phyloP scores from a whole-genome alignment of 1,140 invertebrate species.

The Macrotrachela quadricornifera region DNA sequence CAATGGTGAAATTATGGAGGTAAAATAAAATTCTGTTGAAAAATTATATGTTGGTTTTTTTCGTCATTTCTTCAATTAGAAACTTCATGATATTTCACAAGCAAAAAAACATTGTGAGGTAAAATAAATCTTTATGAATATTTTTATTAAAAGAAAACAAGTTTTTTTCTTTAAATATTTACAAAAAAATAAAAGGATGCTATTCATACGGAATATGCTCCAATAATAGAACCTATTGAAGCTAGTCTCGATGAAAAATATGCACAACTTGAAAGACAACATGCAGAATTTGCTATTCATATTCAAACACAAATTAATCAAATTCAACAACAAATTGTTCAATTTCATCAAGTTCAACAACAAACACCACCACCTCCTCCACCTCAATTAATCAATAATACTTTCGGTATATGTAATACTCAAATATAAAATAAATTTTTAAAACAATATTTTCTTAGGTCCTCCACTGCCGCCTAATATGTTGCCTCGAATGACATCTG shows the following conservation, averaged over 20 bases:
- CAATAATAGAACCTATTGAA: slow-evolving; percentile 49
- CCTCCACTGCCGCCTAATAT: slow-evolving; percentile 10
- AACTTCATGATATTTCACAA: slow-evolving; percentile 27
- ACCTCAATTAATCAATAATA: slow-evolving; percentile 6
- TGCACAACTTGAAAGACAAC: slow-evolving; percentile 61
- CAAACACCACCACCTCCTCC: slow-evolving; percentile 13
- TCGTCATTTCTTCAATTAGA: slow-evolving; percentile 18
- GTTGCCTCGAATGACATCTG: too few relatives aligned
- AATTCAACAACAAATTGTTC: slow-evolving; percentile 11
- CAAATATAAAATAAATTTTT: neutral
- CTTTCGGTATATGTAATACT: too few relatives aligned
- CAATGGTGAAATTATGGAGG: neutral
- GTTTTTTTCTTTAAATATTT: slow-evolving; percentile 2
- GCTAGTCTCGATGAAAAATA: slow-evolving; percentile 42
- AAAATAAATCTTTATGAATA: neutral
- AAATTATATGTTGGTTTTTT: neutral
- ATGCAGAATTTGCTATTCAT: slow-evolving; percentile 77
- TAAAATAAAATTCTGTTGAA: too few relatives aligned
- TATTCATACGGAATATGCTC: slow-evolving; percentile 51
- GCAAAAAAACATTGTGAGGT: slow-evolving; percentile 17
- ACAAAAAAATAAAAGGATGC: slow-evolving; percentile 39
- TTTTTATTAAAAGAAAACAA: too few relatives aligned
- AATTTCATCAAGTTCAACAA: slow-evolving; percentile 13
- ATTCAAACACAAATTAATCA: slow-evolving; percentile 38
- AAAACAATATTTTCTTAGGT: neutral